These are phyloP conservation scores for Rutpela maculata DNA, from an alignment of 2,888 invertebrate species.

Conservation along the genomic window DNA sequence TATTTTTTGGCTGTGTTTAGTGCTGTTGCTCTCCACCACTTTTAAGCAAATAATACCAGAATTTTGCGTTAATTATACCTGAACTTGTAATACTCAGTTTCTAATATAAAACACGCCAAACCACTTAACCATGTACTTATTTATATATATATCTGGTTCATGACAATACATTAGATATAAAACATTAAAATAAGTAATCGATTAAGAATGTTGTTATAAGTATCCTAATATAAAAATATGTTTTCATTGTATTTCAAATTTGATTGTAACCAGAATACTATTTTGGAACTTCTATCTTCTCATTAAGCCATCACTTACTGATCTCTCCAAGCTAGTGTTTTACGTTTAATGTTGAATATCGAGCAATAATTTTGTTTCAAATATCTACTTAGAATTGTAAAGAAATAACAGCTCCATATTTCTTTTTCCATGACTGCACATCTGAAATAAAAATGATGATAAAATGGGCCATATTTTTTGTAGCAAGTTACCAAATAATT, in stretches of 20 bases:
- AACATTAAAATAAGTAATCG: slow-evolving; percentile 67
- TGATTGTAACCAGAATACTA: slow-evolving; percentile 52
- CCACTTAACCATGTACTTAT: slow-evolving; percentile 55
- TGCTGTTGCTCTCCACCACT: slow-evolving; percentile 40
- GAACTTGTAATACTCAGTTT: slow-evolving; percentile 46
- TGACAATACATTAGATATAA: slow-evolving; percentile 75
- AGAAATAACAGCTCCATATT: slow-evolving; percentile 9
- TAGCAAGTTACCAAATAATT: slow-evolving; percentile 71
- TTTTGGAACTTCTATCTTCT: slow-evolving; percentile 22
- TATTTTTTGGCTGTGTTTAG: slow-evolving; percentile 50
- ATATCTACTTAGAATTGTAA: slow-evolving; percentile 1
- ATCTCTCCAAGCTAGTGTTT: slow-evolving; percentile 20
- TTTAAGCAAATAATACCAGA: slow-evolving; percentile 42
- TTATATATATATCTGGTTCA: slow-evolving; percentile 71
- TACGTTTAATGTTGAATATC: slow-evolving; percentile 5
- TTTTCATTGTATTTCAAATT: slow-evolving; percentile 47
- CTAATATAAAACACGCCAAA: slow-evolving; percentile 58
- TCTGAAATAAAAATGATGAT: slow-evolving; percentile 39
- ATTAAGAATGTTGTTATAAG: slow-evolving; percentile 70
- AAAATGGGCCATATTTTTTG: slow-evolving; percentile 63
- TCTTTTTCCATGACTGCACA: slow-evolving; percentile 25
- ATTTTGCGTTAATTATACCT: slow-evolving; percentile 4
- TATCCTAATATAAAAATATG: slow-evolving; percentile 54
- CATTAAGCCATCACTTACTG: slow-evolving; percentile 17
- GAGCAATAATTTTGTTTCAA: slow-evolving; percentile 23